These are phyloP conservation scores for Parnassius orleans DNA, from an alignment of 2,888 invertebrate species.

Conservation along the genomic window DNA sequence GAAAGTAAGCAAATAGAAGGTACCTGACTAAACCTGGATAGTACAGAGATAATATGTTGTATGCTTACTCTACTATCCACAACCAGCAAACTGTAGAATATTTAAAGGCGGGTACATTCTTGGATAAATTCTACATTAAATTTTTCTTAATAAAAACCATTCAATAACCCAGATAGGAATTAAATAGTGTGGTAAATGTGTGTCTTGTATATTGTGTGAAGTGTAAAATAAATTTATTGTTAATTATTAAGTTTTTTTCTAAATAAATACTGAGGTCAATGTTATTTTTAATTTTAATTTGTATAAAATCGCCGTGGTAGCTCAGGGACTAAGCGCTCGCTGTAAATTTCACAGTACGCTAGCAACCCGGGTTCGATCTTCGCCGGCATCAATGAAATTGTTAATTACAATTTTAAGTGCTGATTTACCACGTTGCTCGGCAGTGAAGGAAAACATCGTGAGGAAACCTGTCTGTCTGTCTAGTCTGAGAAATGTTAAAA, in stretches of 20 bases:
- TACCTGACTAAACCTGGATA: constrained; percentile 21
- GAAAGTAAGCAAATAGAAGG: constrained; percentile 12
- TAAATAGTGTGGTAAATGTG: constrained; percentile 15
- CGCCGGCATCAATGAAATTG: too few species aligned
- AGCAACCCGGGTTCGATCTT: too few species aligned
- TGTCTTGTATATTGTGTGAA: constrained; percentile 26
- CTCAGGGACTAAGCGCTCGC: too few species aligned
- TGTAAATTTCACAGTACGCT: too few species aligned
- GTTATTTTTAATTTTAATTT: constrained; percentile 9
- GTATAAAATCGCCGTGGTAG: too few species aligned
- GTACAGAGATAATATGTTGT: not conserved
- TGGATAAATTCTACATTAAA: not conserved
- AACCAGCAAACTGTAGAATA: too few species aligned
- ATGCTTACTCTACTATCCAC: too few species aligned
- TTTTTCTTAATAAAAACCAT: not conserved
- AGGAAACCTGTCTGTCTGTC: too few species aligned
- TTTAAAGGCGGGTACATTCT: not conserved
- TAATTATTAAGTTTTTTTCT: constrained; percentile 26
- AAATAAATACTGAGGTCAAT: constrained; percentile 26
- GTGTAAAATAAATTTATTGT: constrained; percentile 21
- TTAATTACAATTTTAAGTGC: too few species aligned
- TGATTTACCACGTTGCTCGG: too few species aligned
- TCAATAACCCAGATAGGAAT: constrained; percentile 5
- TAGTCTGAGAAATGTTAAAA: too few species aligned
- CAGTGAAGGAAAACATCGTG: too few species aligned